phyloP scores from a whole-genome alignment of 2,888 invertebrate species.

The Liopterus haemorrhoidalis region DNA sequence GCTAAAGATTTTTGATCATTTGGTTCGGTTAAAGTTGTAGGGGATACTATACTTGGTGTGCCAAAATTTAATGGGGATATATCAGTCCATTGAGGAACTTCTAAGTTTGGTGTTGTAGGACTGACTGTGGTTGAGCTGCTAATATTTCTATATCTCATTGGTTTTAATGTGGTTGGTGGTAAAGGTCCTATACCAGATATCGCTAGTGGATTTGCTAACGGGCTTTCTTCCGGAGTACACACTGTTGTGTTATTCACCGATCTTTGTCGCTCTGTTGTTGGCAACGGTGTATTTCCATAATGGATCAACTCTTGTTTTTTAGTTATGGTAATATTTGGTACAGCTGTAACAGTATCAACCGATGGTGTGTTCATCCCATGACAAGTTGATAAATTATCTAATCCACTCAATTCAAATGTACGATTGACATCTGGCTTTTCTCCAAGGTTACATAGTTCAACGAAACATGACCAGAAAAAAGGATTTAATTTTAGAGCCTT shows the following conservation, averaged over 20 bases:
- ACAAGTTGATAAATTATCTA: constrained; percentile 61
- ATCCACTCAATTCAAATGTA: constrained; percentile 66
- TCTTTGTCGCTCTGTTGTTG: constrained; percentile 32
- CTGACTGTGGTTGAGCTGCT: constrained; percentile 44
- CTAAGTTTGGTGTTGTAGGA: constrained; percentile 62
- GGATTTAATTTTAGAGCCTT: constrained; percentile 85
- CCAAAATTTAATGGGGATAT: constrained; percentile 39
- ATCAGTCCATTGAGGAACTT: constrained; percentile 60
- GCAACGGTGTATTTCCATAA: constrained; percentile 44
- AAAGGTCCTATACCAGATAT: constrained; percentile 50
- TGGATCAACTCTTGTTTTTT: constrained; percentile 39
- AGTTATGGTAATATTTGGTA: constrained; percentile 27
- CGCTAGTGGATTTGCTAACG: constrained; percentile 43
- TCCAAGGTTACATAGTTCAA: constrained; percentile 82
- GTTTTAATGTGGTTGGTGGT: constrained; percentile 50
- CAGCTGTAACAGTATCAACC: constrained; percentile 47
- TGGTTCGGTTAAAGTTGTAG: constrained; percentile 57
- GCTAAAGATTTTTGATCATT: constrained; percentile 59
- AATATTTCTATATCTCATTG: constrained; percentile 43
- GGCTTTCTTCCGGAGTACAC: constrained; percentile 45
- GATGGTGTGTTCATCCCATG: constrained; percentile 58
- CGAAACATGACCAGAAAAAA: constrained; percentile 90
- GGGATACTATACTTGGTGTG: constrained; percentile 38
- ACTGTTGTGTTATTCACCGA: constrained; percentile 37
- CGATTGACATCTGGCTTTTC: constrained; percentile 78